These are phyloP conservation scores for Apoda limacodes DNA, from an alignment of 2,888 invertebrate species.

Conservation along the genomic window DNA sequence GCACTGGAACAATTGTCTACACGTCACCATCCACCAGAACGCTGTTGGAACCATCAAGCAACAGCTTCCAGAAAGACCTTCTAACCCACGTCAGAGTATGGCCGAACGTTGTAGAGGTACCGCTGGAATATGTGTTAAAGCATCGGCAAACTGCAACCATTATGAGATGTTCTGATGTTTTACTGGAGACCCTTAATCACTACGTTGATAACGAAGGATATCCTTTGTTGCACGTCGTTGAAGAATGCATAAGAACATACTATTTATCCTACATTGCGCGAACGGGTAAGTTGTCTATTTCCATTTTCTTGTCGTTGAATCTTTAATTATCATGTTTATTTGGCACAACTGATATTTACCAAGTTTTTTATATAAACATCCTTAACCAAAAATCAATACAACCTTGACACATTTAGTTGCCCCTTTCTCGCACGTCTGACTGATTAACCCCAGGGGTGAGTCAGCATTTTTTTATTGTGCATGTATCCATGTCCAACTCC, in stretches of 20 bases:
- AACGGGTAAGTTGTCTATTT: no score
- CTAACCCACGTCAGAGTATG: not conserved
- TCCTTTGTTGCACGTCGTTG: slow-evolving; percentile 27
- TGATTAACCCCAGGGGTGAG: no score
- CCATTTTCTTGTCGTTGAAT: no score
- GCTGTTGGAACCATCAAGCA: slow-evolving; percentile 20
- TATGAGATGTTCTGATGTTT: slow-evolving; percentile 26
- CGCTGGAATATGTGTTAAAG: slow-evolving; percentile 21
- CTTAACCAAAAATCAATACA: no score
- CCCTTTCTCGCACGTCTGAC: no score
- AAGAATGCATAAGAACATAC: slow-evolving; percentile 28
- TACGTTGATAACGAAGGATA: slow-evolving; percentile 22
- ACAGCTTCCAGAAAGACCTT: not conserved
- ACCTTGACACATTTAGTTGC: no score
- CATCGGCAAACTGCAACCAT: slow-evolving; percentile 21
- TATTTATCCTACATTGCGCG: slow-evolving; percentile 32
- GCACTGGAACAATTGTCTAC: slow-evolving; percentile 20
- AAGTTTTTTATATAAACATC: no score
- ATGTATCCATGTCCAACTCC: no score
- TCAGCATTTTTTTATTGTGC: no score
- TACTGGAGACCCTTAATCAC: slow-evolving; percentile 22
- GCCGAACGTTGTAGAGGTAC: not conserved
- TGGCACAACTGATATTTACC: no score
- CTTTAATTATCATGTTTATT: no score
- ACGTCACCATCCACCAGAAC: slow-evolving; percentile 23